Conservation (phyloP, 2,113 vertebrate species). For the Pteronura brasiliensis region DNA sequence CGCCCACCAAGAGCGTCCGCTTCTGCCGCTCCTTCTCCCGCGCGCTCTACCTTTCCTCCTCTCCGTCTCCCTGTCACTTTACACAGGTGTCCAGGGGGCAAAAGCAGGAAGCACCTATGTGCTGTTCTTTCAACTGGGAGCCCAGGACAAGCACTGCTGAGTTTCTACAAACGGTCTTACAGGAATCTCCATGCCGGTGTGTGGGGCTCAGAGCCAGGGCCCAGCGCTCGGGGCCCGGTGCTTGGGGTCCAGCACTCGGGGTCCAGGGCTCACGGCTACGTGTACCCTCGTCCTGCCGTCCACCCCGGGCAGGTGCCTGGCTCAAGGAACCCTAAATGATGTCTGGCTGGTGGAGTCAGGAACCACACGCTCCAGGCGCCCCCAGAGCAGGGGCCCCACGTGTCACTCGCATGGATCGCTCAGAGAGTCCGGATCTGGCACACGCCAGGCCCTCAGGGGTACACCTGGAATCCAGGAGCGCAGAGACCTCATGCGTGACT, state of each 20-base stretch:
- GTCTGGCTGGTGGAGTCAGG: neutral
- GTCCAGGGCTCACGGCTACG: too few species aligned
- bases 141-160: fast-evolving
- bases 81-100: neutral
- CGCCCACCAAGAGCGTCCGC: fast-evolving
- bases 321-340: fast-evolving
- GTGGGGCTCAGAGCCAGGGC: neutral
- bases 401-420: fast-evolving
- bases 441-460: neutral
- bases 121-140: fast-evolving
- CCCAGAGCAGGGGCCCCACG: neutral
- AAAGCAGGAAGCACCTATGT: fast-evolving
- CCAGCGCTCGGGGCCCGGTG: fast-evolving
- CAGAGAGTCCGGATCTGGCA: neutral
- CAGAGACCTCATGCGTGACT: fast-evolving
- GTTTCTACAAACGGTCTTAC: fast-evolving
- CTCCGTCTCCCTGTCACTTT: fast-evolving
- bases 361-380: too few species aligned
- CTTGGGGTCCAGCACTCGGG: too few species aligned
- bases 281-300: neutral
- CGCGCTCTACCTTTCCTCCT: fast-evolving
- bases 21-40: neutral
- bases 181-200: fast-evolving
- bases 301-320: fast-evolving
- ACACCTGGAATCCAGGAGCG: fast-evolving